Base-by-base conservation (phyloP, 2,797 vertebrate species). In the Danio kyathit region DNA sequence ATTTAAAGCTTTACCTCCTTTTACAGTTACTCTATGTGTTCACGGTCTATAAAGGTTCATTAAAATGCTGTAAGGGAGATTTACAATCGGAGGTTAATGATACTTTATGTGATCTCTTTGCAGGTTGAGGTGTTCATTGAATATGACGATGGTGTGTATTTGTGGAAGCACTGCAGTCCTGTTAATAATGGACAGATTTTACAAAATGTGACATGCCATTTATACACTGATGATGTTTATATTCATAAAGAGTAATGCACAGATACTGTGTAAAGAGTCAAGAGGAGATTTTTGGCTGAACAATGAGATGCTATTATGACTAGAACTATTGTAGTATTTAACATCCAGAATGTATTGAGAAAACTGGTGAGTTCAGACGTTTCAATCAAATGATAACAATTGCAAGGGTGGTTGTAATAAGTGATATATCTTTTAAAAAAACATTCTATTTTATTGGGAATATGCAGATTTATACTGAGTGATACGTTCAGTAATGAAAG, bases 41-140 rank as follows among this genome's bases (percentile, higher is more conserved):
- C 12, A 66, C 43, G n/a, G 17, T 10, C 2, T n/a, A 63, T 41
- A 49, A 29, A n/a, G 57, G 51, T 43, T n/a, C 61, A 56, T 56
- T 56, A 46, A 57, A 76, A 70, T 41, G 52, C 48, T 46, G 69
- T 61, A 38, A 14, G 38, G 60, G 5, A 41, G 48, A 66, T 49
- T 60, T 70, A 63, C 46, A 79, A 63, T 49, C 12, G n/a, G 56
- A 40, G 46, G 51, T 71, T 71, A 76, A 77, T 83, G n/a, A 17
- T 17, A 9, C 43, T 64, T 73, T 43, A 49, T 66, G n/a, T 54
- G 1, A 57, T 70, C 48, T 74, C 38, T 63, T 57, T 79, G 64
- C 72, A 72, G 77, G 64, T 69, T 75, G 64, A 57, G 29, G 57
- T 64, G 70, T 63, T 56, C 6, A 59, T 21, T 79, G 54, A 2